Conservation (phyloP, 2,797 vertebrate genomes). For the Sebastes variabilis region DNA sequence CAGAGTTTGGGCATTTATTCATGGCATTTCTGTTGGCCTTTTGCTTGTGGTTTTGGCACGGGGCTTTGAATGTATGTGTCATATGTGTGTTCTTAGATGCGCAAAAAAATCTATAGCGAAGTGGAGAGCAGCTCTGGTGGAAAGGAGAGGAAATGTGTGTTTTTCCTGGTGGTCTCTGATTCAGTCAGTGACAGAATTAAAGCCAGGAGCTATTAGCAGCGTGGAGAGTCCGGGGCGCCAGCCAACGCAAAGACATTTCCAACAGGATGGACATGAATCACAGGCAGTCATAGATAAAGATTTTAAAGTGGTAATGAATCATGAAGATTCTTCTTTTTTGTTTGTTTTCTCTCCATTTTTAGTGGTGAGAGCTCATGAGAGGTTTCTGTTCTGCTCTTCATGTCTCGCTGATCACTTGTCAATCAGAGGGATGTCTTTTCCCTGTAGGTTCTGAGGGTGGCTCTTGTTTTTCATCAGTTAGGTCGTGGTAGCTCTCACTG, state of each 20-base stretch:
- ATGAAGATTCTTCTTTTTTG: background rate
- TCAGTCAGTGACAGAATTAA: slow-evolving; percentile 87
- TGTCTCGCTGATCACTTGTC: slow-evolving; percentile 14
- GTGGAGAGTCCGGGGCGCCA: slow-evolving; percentile 63
- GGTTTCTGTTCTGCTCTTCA: background rate
- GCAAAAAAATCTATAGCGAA: background rate
- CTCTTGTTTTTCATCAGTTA: background rate
- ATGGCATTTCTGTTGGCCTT: slow-evolving; percentile 82
- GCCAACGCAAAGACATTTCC: slow-evolving; percentile 79
- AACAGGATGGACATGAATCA: slow-evolving; percentile 58
- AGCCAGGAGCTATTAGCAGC: slow-evolving; percentile 79
- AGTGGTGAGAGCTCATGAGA: background rate
- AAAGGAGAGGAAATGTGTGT: slow-evolving; percentile 33
- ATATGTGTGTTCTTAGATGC: slow-evolving; percentile 7
- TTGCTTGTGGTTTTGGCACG: slow-evolving; percentile 89
- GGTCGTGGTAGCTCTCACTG: background rate
- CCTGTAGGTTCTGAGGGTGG: background rate
- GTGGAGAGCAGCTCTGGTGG: background rate
- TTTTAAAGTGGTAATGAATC: slow-evolving; percentile 15
- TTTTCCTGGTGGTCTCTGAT: slow-evolving; percentile 84
- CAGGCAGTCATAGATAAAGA: background rate
- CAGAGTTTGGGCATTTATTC: slow-evolving; percentile 84
- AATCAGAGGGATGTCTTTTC: background rate
- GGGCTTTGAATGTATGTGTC: slow-evolving; percentile 48
- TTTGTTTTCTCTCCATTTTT: slow-evolving; percentile 19